Base-by-base conservation (phyloP, 2,797 vertebrate genomes). In the Coilia nasus region DNA sequence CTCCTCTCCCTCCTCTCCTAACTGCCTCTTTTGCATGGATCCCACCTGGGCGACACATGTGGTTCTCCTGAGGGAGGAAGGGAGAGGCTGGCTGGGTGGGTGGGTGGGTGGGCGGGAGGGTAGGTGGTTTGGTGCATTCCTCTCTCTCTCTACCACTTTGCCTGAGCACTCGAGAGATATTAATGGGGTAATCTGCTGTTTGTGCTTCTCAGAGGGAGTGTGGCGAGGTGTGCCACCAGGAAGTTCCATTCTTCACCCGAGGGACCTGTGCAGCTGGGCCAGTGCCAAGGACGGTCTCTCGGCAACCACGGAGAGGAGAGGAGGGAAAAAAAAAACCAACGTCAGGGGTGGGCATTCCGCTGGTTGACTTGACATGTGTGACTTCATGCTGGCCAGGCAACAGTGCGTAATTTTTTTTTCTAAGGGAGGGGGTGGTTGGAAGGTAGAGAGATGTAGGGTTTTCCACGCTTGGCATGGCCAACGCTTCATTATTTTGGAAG, bases 101-200 rank as follows among this genome's bases (percentile, higher is more conserved):
- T 9, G 14, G 50, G 14, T 1, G 87, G 35, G 7, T 6, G 19
- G 71, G 7, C 0, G 35, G 35, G 35, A 12, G 31, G 28, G 64
- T 28, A 28, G 23, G 11, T 71, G 7, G 50, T 14, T 54, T 54
- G 50, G 50, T 54, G 87, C 81, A 86, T 87, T 82, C 83, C 84
- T 81, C 47, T 81, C 75, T 64, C 82, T 82, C 60, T 85, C 85
- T 19, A 75, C 4, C 67, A 75, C 67, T 41, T 78, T 78, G 84
- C 85, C 89, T 91, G 95, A 95, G 92, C 94, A 91, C 93, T 94
- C 91, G 92, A 15, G 94, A 95, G 93, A 91, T 95, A 97, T 97
- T 97, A 97, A 96, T 96, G 93, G 96, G 96, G 95, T 95, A 95
- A 96, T 96, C 93, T 96, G 91, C 90, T 89, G 92, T 94, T 21